A percentile compares a stretch with the other conserved stretches of the same genome.
Evolutionary conservation across 53 echinoderm and acorn worm species (phyloP).

Genomic region (Arbacia lixula): DNA sequence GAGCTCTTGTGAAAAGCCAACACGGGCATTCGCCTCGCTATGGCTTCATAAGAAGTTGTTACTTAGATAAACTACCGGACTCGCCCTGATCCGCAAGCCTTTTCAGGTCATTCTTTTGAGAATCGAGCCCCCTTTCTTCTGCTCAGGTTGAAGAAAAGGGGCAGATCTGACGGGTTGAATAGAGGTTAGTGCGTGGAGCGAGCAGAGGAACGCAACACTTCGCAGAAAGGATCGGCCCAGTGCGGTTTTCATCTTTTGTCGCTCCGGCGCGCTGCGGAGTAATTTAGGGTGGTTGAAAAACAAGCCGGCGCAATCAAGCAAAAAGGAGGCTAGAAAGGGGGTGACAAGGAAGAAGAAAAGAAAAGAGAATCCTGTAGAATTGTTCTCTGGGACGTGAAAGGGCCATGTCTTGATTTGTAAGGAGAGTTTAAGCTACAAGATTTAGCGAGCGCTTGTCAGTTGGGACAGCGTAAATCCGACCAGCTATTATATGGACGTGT

Average conservation of each 20-base stretch:
- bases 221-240: constrained; percentile 15
- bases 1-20: constrained; percentile 37
- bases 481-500: too few species aligned
- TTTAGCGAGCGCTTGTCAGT: constrained; percentile 13
- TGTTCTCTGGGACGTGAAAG: neutral
- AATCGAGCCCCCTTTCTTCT: neutral
- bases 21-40: constrained; percentile 35
- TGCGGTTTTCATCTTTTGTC: constrained; percentile 37
- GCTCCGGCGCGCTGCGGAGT: constrained; percentile 17
- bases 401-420: neutral
- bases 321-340: constrained; percentile 31
- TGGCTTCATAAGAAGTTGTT: constrained; percentile 60
- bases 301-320: constrained; percentile 53
- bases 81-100: constrained; percentile 36
- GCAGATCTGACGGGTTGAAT: constrained; percentile 13
- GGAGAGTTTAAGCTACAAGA: constrained; percentile 33
- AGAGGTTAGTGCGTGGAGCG: neutral
- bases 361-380: constrained; percentile 2
- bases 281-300: constrained; percentile 27
- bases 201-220: constrained; percentile 31
- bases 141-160: neutral
- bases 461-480: too few species aligned
- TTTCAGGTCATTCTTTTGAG: constrained; percentile 40
- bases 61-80: constrained; percentile 40
- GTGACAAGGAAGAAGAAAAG: constrained; percentile 6